phyloP scores from a whole-genome alignment of 2,888 invertebrate species.

The Congeria kusceri region DNA sequence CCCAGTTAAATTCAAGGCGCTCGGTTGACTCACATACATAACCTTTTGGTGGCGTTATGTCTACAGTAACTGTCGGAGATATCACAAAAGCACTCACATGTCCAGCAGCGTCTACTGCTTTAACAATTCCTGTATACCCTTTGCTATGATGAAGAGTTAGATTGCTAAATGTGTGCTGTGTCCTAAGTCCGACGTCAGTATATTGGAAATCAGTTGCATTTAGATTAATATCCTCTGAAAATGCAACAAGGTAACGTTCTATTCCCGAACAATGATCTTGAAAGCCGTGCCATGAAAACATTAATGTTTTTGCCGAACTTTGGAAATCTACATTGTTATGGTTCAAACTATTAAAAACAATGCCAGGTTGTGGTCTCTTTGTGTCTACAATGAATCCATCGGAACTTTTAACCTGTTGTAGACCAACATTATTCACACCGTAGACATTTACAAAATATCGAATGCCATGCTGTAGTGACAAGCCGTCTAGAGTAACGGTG shows the following conservation, averaged over 20 bases:
- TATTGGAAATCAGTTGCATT: background rate
- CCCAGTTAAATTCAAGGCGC: too few species aligned
- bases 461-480: too few species aligned
- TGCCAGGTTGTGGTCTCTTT: background rate
- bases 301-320: background rate
- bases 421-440: too few species aligned
- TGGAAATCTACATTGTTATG: background rate
- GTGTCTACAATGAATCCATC: background rate
- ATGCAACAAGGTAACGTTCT: background rate
- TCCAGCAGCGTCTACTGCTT: constrained; percentile 12
- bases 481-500: too few species aligned
- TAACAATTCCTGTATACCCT: background rate
- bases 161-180: background rate
- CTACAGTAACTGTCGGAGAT: background rate
- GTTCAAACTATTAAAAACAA: background rate
- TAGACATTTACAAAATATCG: too few species aligned
- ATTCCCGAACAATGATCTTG: constrained; percentile 5
- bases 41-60: background rate
- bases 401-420: too few species aligned
- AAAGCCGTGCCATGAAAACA: constrained; percentile 8
- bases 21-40: background rate
- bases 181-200: background rate
- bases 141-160: background rate
- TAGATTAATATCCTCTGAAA: background rate
- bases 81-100: background rate